Conservation (phyloP, 2,797 vertebrate genomes). For the Lycodopsis pacificus region DNA sequence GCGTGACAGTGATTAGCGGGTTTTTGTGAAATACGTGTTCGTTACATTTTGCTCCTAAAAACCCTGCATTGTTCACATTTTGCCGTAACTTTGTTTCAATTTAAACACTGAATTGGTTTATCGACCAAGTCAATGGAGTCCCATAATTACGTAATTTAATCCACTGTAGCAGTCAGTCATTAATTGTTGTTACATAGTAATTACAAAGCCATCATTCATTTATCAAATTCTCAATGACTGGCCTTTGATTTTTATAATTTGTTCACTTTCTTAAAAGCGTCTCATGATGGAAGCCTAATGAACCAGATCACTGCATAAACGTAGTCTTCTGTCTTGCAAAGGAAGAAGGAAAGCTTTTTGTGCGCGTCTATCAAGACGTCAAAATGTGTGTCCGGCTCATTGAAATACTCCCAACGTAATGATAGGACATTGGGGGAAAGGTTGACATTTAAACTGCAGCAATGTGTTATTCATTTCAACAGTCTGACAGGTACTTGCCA, state of each 20-base stretch:
- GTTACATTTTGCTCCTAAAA: background rate
- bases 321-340: slow-evolving; percentile 15
- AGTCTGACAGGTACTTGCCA: slow-evolving; percentile 47
- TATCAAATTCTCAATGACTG: slow-evolving; percentile 28
- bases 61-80: slow-evolving; percentile 9
- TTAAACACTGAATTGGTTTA: slow-evolving; percentile 49
- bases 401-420: slow-evolving; percentile 44
- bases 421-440: slow-evolving; percentile 37
- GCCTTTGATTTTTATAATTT: slow-evolving; percentile 8
- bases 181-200: slow-evolving; percentile 44
- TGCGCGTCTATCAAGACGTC: background rate
- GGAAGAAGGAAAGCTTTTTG: background rate
- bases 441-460: slow-evolving; percentile 57
- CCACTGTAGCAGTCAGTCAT: slow-evolving; percentile 26
- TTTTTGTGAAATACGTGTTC: background rate
- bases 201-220: slow-evolving; percentile 21
- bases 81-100: slow-evolving; percentile 50
- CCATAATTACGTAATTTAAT: slow-evolving; percentile 45
- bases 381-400: slow-evolving; percentile 40
- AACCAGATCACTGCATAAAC: slow-evolving; percentile 31
- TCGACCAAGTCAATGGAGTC: slow-evolving; percentile 51
- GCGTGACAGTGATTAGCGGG: background rate
- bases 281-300: slow-evolving; percentile 23
- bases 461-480: slow-evolving; percentile 41
- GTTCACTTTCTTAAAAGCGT: slow-evolving; percentile 18